Conservation (phyloP, 1,140 invertebrate genomes). For the Brachystomella parvula region DNA sequence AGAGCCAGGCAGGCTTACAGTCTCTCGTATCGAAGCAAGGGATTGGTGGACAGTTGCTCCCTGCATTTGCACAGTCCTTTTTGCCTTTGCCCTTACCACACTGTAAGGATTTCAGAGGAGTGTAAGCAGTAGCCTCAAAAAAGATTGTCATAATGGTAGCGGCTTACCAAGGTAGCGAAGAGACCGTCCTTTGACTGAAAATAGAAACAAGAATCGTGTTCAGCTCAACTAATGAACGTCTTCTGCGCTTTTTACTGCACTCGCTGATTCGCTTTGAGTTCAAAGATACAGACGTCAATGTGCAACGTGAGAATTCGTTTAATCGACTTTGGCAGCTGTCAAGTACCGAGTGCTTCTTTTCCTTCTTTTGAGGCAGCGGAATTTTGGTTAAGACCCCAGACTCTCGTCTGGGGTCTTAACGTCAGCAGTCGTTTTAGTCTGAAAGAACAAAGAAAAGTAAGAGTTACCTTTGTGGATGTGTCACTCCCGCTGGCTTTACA, state of each 20-base stretch:
- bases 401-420: background rate
- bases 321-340: background rate
- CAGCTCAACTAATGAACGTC: too few relatives aligned
- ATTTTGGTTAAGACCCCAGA: background rate
- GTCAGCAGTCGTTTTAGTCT: background rate
- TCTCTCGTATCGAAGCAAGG: background rate
- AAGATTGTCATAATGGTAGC: too few relatives aligned
- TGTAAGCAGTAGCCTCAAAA: too few relatives aligned
- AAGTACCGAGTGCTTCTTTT: background rate
- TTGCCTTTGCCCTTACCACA: background rate
- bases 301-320: background rate
- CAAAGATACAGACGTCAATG: background rate
- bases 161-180: too few relatives aligned
- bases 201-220: too few relatives aligned
- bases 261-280: too few relatives aligned
- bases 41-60: background rate
- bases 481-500: background rate
- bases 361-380: background rate
- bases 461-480: background rate
- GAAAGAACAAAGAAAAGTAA: background rate
- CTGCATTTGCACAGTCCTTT: conserved; percentile 1
- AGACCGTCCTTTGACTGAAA: too few relatives aligned
- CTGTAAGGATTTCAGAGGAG: background rate
- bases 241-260: too few relatives aligned
- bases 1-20: background rate